Conservation (phyloP, 2,888 invertebrate species). For the Zygothrica quintamaculata region DNA sequence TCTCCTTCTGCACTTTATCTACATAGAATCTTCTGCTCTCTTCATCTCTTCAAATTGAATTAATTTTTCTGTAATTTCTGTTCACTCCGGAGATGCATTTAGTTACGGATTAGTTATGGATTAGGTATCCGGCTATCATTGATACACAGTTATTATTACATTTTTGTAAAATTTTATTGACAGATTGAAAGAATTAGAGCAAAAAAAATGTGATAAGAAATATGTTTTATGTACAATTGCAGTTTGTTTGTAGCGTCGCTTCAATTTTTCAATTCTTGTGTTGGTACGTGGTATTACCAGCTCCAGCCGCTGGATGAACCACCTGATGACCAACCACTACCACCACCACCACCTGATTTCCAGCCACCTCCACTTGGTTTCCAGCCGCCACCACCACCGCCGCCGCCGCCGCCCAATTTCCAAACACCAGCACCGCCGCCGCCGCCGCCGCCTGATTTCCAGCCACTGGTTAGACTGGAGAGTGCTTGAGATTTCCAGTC, state of each 20-base stretch:
- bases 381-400: conserved; percentile 19
- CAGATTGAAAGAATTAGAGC: conserved; percentile 15
- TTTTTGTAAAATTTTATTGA: conserved; percentile 42
- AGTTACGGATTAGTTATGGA: too few relatives aligned
- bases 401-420: conserved; percentile 29
- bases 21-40: too few relatives aligned
- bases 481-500: conserved; percentile 40
- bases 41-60: too few relatives aligned
- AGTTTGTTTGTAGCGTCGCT: conserved; percentile 23
- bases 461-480: conserved; percentile 47
- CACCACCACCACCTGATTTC: conserved; percentile 32
- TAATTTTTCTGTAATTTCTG: too few relatives aligned
- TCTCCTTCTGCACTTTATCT: too few relatives aligned
- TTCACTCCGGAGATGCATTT: too few relatives aligned
- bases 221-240: conserved; percentile 31
- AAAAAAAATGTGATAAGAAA: conserved; percentile 26
- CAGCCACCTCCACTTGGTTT: conserved; percentile 33
- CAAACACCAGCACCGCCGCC: conserved; percentile 38
- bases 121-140: not conserved
- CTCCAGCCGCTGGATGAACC: conserved; percentile 55
- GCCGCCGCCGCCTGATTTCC: conserved; percentile 48
- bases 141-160: conserved; percentile 19
- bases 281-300: conserved; percentile 47
- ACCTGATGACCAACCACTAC: conserved; percentile 44
- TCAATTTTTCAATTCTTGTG: conserved; percentile 4